Conservation (phyloP, 2,888 invertebrate genomes). For the Invenusta paracnida region DNA sequence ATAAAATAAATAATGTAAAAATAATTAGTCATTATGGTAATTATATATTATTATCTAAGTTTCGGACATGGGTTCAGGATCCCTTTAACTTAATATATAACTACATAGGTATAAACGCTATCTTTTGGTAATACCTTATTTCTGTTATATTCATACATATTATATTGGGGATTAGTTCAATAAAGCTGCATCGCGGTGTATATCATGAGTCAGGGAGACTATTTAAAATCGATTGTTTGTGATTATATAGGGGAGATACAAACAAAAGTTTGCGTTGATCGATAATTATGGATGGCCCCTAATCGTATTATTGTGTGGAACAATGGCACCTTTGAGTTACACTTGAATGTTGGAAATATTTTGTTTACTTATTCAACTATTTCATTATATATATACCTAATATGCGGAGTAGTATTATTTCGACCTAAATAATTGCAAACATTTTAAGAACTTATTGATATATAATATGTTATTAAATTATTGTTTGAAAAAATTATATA, state of each 20-base stretch:
- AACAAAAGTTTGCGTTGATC: not conserved
- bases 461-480: not conserved
- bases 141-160: constrained; percentile 26
- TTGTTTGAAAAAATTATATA: not conserved
- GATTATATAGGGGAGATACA: not conserved
- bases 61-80: constrained; percentile 85
- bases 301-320: constrained; percentile 22
- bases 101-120: not conserved
- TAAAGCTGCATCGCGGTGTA: constrained; percentile 6
- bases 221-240: constrained; percentile 21
- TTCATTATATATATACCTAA: constrained; percentile 17
- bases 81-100: not conserved
- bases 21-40: not conserved
- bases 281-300: constrained; percentile 13
- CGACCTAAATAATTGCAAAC: constrained; percentile 15
- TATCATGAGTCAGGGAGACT: constrained; percentile 6
- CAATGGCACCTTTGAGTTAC: constrained; percentile 1
- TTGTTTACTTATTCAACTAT: not conserved
- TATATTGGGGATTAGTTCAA: constrained; percentile 15
- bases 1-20: not conserved
- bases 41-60: constrained; percentile 55
- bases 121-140: constrained; percentile 25
- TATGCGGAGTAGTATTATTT: constrained; percentile 1
- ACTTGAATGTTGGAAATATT: constrained; percentile 9
- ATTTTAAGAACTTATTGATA: not conserved